Conservation (phyloP, 2,797 vertebrate species). For the Anas acuta region DNA sequence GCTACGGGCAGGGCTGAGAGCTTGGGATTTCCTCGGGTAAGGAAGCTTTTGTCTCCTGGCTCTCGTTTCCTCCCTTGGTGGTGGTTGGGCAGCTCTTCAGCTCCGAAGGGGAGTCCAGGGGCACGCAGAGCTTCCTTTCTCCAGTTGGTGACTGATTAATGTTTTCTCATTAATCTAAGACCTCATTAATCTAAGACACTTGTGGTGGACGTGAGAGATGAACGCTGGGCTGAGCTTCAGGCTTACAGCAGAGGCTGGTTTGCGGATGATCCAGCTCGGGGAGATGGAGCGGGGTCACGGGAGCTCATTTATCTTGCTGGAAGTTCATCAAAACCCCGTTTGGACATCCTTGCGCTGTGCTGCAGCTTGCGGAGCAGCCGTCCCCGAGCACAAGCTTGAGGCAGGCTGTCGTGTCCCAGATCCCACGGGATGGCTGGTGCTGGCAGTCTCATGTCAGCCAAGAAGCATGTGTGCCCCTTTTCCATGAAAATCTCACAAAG, state of each 20-base stretch:
- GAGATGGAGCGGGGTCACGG: neutral
- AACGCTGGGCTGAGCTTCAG: neutral
- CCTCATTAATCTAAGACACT: neutral
- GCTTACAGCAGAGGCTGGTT: neutral
- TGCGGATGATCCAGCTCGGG: neutral
- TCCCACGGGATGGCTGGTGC: neutral
- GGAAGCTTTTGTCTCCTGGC: rapidly evolving
- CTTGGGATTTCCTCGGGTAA: rapidly evolving
- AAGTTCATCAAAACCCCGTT: neutral
- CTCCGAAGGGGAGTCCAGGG: neutral
- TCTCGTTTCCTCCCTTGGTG: neutral
- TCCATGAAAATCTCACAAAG: neutral
- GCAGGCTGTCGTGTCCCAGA: neutral
- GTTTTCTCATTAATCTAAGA: neutral
- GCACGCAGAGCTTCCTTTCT: neutral
- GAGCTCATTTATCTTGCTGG: neutral
- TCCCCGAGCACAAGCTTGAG: neutral
- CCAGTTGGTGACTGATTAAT: neutral
- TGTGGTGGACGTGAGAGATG: neutral
- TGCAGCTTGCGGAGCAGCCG: neutral
- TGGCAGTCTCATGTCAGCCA: neutral
- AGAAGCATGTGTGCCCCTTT: rapidly evolving
- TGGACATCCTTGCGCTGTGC: neutral
- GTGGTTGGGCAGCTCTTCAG: neutral
- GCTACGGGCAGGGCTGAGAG: rapidly evolving